Base-by-base conservation (phyloP, 1,140 invertebrate species). In the Trigoniulus corallinus region DNA sequence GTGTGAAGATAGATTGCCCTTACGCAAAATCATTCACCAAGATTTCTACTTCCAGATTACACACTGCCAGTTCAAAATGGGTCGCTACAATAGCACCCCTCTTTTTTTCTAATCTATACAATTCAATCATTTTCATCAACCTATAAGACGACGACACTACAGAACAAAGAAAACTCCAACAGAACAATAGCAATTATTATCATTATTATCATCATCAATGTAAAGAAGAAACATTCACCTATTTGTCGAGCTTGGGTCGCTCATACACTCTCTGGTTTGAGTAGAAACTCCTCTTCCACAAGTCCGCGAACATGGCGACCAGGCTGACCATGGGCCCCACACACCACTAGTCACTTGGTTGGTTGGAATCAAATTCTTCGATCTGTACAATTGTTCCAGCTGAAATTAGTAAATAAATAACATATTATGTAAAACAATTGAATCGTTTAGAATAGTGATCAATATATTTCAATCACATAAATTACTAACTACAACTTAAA, bases 271-370 rank as follows among this genome's bases (percentile, higher is more conserved):
- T 50, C 74, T 56, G 25, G 62, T 57, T 20, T 68, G 64, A 40
- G 62, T 64, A 53, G 71, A 67, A 41, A 75, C 64, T 1, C 74
- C 75, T 20, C 75, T 74, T 3, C 73, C 74, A 62, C 75, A 77
- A 0, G 70, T 63, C 40, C 72, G 54, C 1, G 74, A 68, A 55
- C 75, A 77, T 3, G 58, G 50, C 3, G 66, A 62, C 56, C 64
- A 71, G 4, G 53, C 42, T 23, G 62, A 59, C 75, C 75, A 77
- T 44, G 62, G 56, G 2, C 73, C 66, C 75, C 75, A 77, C 18
- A 37, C 47, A 46, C n/a, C 29, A 20, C 15, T 7, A 7, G 7
- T 15, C 15, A 34, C 7, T 7, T 15, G 29, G 29, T 15, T 34
- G 7, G 29, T 34, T 15, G 29, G 15, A 15, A 34, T 34, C 15